Base-by-base conservation (phyloP, 1,140 invertebrate species). In the Hormaphis cornu region DNA sequence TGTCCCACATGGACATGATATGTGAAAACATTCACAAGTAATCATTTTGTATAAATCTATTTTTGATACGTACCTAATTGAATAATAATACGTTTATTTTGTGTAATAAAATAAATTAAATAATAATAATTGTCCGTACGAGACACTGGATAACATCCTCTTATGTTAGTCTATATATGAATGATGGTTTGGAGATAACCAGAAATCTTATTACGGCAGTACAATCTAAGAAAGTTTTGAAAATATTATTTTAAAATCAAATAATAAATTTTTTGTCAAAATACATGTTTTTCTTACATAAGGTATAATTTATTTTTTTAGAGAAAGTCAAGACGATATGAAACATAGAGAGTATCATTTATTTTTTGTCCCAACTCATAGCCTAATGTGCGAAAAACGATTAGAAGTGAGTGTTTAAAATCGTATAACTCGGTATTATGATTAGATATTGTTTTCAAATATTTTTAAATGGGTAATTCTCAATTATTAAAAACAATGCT, bases 311-410 rank as follows among this genome's bases (percentile, higher is more conserved):
- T 73, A 40, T 18, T 59, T 73, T 71, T 70, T 69, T 72, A 72
- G 75, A 75, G 71, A 75, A 80, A 80, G 75, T 77, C 81, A 72
- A 77, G 74, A 76, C 28, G 76, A 54, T 59, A 33, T 46, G 9
- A 71, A 52, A 46, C 37, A 78, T 54, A 82, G 79, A 70, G 80
- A 83, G 59, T 85, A 80, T 72, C 81, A 84, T 72, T 75, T 97
- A 28, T 87, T 95, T 73, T 95, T 96, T 80, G 87, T 96, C 3
- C 93, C 95, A 0, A 82, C 89, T 4, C 90, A 86, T 75, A 95
- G 91, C 78, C 82, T 90, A 70, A 76, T 95, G 0, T 97, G 94
- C 79, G 86, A 92, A 75, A 90, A 91, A 75, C 87, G 89, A 73
- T 80, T 86, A 1, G 80, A 84, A 76, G 82, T 83, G 76, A 72